phyloP scores from a whole-genome alignment of 2,888 invertebrate species.

The Pristionchus fissidentatus region DNA sequence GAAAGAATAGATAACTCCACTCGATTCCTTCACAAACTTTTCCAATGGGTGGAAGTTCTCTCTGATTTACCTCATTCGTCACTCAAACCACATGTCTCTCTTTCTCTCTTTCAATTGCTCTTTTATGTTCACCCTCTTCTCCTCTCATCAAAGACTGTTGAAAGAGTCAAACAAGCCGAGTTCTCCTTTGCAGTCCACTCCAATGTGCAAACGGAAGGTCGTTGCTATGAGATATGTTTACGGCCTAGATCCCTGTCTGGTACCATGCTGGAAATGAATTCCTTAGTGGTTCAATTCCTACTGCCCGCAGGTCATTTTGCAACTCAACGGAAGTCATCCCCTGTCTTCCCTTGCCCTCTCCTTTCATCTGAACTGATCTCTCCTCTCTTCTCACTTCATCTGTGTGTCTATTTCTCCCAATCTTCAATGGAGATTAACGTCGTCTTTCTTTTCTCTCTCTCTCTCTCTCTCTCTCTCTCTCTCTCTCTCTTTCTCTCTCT shows the following conservation, averaged over 20 bases:
- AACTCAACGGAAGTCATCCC: not conserved
- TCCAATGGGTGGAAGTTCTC: too few species aligned
- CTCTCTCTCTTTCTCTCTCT: not conserved
- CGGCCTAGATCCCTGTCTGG: too few species aligned
- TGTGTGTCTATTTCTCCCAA: slow-evolving; percentile 19
- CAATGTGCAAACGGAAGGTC: too few species aligned
- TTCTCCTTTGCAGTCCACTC: not conserved
- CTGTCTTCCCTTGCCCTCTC: not conserved
- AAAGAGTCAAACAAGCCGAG: not conserved
- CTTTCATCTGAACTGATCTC: not conserved
- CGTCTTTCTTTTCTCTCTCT: not conserved
- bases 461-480: not conserved
- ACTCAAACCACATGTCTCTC: not conserved
- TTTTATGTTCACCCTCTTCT: not conserved
- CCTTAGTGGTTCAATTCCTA: too few species aligned
- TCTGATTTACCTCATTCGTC: slow-evolving; percentile 23
- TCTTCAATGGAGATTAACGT: not conserved
- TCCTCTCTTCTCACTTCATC: slow-evolving; percentile 35
- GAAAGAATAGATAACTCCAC: too few species aligned
- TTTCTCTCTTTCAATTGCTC: slow-evolving; percentile 8
- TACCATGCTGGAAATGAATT: too few species aligned
- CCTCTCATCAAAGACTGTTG: not conserved
- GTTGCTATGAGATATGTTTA: too few species aligned
- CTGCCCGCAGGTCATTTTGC: not conserved
- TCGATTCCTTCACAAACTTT: not conserved